Evolutionary conservation across 2,113 vertebrate species (phyloP).

Genomic region (Columbina picui): DNA sequence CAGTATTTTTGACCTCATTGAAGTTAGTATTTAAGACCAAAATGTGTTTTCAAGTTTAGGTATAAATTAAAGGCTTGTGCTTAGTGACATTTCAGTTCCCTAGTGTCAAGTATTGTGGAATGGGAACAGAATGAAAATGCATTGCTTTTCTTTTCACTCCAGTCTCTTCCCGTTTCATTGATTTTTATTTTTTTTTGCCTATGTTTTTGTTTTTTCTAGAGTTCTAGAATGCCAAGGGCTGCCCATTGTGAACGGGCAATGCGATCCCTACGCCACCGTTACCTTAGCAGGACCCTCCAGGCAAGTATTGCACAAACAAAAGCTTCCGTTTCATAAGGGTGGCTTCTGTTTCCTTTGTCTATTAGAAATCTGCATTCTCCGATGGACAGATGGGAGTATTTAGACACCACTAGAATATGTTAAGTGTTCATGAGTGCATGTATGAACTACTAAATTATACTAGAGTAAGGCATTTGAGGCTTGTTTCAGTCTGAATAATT

Average conservation of each 20-base stretch:
- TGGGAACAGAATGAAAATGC: background rate
- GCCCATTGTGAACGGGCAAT: slow-evolving; percentile 96
- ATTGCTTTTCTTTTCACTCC: background rate
- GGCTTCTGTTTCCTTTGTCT: background rate
- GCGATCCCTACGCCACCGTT: slow-evolving; percentile 94
- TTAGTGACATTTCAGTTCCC: background rate
- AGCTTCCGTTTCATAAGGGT: background rate
- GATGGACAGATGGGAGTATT: background rate
- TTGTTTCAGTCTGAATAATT: slow-evolving; percentile 26
- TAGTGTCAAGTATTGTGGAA: background rate
- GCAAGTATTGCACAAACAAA: slow-evolving; percentile 66
- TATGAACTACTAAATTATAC: background rate
- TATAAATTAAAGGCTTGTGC: background rate
- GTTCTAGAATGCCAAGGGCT: slow-evolving; percentile 96
- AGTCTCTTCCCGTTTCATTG: background rate
- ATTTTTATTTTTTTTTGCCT: background rate
- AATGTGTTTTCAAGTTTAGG: background rate
- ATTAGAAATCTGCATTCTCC: background rate
- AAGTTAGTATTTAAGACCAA: background rate
- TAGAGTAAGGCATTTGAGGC: background rate
- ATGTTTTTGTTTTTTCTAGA: slow-evolving; percentile 65
- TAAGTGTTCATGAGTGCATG: background rate
- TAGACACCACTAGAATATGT: background rate
- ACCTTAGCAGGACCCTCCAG: slow-evolving; percentile 92
- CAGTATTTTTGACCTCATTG: background rate